phyloP scores from a whole-genome alignment of 2,113 vertebrate genomes.

The Grus americana region DNA sequence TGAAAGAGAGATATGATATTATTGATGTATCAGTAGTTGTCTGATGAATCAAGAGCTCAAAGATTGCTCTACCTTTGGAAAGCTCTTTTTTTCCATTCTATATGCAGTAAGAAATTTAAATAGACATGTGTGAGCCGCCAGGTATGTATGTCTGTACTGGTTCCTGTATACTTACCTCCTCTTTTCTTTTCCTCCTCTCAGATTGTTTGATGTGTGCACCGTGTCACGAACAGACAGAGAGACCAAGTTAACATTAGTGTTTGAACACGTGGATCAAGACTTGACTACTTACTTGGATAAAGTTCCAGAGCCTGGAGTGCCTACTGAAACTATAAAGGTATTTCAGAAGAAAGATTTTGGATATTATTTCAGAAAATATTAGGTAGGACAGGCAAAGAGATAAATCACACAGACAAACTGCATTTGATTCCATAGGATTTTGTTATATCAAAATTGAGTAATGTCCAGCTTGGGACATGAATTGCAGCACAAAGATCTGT shows the following conservation, averaged over 20 bases:
- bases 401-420: background rate
- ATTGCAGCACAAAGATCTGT: background rate
- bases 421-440: background rate
- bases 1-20: background rate
- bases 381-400: background rate
- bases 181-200: constrained; percentile 66
- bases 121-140: background rate
- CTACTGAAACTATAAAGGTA: constrained; percentile 98
- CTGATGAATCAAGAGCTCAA: background rate
- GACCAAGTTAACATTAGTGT: constrained; percentile 96
- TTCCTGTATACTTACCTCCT: constrained; percentile 12
- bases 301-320: constrained; percentile 95
- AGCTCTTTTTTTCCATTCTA: background rate
- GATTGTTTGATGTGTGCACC: constrained; percentile 97
- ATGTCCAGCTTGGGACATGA: background rate
- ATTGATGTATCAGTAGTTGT: background rate
- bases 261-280: constrained; percentile 99
- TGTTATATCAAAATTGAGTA: background rate
- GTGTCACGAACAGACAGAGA: constrained; percentile 96
- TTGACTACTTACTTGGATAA: constrained; percentile 98
- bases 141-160: background rate
- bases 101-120: background rate
- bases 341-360: background rate
- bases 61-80: background rate
- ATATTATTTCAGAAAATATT: background rate